Evolutionary conservation across 1,140 invertebrate genomes (phyloP), one percentile per base, ranked within the genome.

Genomic region (Trichonephila inaurata): DNA sequence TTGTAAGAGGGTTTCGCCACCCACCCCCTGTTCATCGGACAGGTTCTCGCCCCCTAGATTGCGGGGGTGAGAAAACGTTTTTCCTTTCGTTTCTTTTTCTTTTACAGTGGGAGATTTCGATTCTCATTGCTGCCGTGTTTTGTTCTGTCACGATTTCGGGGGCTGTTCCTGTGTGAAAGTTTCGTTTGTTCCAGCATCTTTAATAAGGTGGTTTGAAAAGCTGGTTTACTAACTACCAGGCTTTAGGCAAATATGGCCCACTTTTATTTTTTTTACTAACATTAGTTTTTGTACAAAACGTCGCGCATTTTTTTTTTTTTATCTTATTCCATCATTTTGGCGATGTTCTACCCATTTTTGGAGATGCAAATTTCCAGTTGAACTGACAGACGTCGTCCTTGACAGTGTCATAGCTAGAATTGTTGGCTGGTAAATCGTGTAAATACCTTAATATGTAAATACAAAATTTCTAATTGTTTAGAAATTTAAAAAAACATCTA

Each of bases 41-140:
- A 83, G 82, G 82, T 83, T 83, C 82, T 88, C 86, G 62, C 60
- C 86, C 86, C 61, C 21, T 33, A 88, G 86, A 88, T 88, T 88
- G 86, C 86, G 86, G 86, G 86, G 86, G 86, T 88, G 86, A 88
- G 85, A 87, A 87, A 87, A 87, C n/a, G 85, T 88, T 88, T 88
- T 51, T 51, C 51, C 51, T 51, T 51, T 88, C 24, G 5, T 10
- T 88, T 62, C 61, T 58, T 5, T 66, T 62, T 66, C 24, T 66
- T 88, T 64, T 88, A 60, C 51, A n/a, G 81, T 83, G 51, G 12
- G 40, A n/a, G 24, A 60, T 58, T 60, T 60, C 21, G 14, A 60
- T 60, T 28, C 51, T 14, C 44, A 28, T 61, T 61, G 44, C 51
- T 85, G 51, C 51, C 51, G 51, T 51, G 18, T 51, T 40, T 24